Percentiles rank a stretch among this genome's conserved stretches.
Evolutionary conservation across 2,888 invertebrate species (phyloP).

Genomic region (Dicycla oo): DNA sequence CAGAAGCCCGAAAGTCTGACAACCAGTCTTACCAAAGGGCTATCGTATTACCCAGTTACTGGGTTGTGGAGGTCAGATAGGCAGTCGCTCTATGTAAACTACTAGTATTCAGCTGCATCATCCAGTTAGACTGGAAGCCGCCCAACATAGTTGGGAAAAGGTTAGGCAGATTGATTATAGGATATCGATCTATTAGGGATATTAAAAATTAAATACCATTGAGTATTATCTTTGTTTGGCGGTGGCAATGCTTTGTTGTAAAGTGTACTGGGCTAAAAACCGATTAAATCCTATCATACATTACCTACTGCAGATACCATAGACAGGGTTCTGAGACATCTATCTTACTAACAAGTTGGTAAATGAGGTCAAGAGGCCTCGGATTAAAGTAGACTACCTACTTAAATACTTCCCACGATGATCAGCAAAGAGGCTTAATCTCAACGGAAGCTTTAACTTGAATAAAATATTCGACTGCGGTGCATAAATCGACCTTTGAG

Average conservation of each 20-base stretch:
- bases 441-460: slow-evolving; percentile 18
- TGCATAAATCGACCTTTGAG: slow-evolving; percentile 20
- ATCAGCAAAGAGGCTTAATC: slow-evolving; percentile 28
- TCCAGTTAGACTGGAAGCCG: too few relatives aligned
- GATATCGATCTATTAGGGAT: slow-evolving; percentile 38
- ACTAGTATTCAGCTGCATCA: too few relatives aligned
- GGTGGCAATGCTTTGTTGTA: neutral
- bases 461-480: slow-evolving; percentile 35
- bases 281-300: neutral
- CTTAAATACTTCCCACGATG: slow-evolving; percentile 40
- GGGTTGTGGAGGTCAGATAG: too few relatives aligned
- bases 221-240: neutral
- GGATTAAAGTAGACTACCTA: slow-evolving; percentile 30
- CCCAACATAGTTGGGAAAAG: too few relatives aligned
- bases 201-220: slow-evolving; percentile 29
- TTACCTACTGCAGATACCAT: neutral
- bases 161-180: too few relatives aligned
- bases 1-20: too few relatives aligned
- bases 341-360: neutral
- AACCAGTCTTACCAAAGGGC: too few relatives aligned
- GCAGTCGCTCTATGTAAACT: too few relatives aligned
- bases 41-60: too few relatives aligned
- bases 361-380: slow-evolving; percentile 27
- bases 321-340: neutral
- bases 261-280: neutral